Conservation (phyloP, 2,888 invertebrate genomes). For the Melieria picta region DNA sequence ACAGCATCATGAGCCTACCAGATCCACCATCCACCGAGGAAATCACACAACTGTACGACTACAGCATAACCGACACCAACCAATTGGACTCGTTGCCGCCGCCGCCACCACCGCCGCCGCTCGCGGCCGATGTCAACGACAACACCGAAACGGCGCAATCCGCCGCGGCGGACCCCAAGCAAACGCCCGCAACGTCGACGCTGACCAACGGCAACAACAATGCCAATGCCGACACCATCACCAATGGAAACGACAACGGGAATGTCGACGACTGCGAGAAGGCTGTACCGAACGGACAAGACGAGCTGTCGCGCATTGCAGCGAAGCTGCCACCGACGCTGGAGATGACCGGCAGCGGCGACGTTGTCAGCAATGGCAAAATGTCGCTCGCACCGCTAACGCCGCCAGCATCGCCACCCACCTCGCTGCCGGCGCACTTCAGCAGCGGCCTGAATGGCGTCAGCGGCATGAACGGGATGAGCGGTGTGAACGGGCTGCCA, state of each 20-base stretch:
- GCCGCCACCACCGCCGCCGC: conserved; percentile 58
- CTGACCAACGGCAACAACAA: conserved; percentile 15
- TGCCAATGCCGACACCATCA: conserved; percentile 6
- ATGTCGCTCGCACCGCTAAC: conserved; percentile 53
- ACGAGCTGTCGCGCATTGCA: not conserved
- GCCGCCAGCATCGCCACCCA: conserved; percentile 57
- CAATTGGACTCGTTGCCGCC: conserved; percentile 65
- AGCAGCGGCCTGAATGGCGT: conserved; percentile 34
- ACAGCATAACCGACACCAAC: conserved; percentile 56
- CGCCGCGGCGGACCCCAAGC: conserved; percentile 6
- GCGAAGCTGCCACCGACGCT: not conserved
- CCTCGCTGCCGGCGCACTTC: conserved; percentile 41
- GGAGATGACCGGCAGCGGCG: conserved; percentile 1
- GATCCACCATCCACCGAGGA: conserved; percentile 65
- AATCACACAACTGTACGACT: conserved; percentile 62
- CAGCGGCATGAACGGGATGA: conserved; percentile 35
- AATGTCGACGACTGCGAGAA: not conserved
- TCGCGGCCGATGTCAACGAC: conserved; percentile 19
- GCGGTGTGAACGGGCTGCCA: conserved; percentile 46
- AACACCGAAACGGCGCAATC: conserved; percentile 18
- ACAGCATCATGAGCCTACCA: conserved; percentile 64
- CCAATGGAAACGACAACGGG: conserved; percentile 13
- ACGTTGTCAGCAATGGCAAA: conserved; percentile 34
- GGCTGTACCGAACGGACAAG: not conserved
- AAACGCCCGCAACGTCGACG: not conserved